phyloP scores from a whole-genome alignment of 2,888 invertebrate species.

The Beris chalybata region DNA sequence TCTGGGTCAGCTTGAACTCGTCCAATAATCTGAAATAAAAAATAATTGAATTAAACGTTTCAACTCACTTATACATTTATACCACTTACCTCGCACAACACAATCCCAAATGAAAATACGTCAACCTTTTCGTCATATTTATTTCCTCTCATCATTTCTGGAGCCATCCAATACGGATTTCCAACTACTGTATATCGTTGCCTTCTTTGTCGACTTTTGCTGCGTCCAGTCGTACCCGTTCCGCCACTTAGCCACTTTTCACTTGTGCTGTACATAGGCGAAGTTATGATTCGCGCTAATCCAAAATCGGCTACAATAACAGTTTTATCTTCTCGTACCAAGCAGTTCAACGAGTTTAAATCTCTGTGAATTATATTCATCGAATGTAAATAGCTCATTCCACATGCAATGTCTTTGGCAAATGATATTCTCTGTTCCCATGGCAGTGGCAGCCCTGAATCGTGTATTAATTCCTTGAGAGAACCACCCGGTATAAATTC shows the following conservation, averaged over 20 bases:
- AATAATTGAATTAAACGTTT: slow-evolving; percentile 11
- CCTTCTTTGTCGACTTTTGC: slow-evolving; percentile 69
- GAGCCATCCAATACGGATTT: slow-evolving; percentile 98
- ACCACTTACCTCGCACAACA: slow-evolving; percentile 80
- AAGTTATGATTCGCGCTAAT: slow-evolving; percentile 75
- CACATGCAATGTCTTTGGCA: slow-evolving; percentile 89
- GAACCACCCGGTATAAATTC: slow-evolving; percentile 93
- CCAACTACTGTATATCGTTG: slow-evolving; percentile 95
- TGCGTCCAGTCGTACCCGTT: slow-evolving; percentile 58
- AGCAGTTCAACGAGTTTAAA: slow-evolving; percentile 93
- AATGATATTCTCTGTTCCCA: slow-evolving; percentile 83
- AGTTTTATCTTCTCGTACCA: slow-evolving; percentile 85
- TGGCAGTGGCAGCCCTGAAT: slow-evolving; percentile 66
- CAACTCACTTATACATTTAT: background rate
- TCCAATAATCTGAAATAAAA: slow-evolving; percentile 75
- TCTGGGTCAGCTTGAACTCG: slow-evolving; percentile 95
- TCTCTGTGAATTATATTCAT: slow-evolving; percentile 94
- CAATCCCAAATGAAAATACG: slow-evolving; percentile 93
- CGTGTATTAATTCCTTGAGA: slow-evolving; percentile 81
- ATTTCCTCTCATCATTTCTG: slow-evolving; percentile 97
- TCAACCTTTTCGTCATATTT: slow-evolving; percentile 96
- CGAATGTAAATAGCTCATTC: slow-evolving; percentile 92
- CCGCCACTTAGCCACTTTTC: slow-evolving; percentile 51
- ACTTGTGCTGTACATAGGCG: slow-evolving; percentile 53
- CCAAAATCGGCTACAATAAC: slow-evolving; percentile 97